A percentile compares a stretch with the other conserved stretches of the same genome.
Evolutionary conservation across 2,113 vertebrate genomes (phyloP).

Genomic region (Zosterops lateralis): DNA sequence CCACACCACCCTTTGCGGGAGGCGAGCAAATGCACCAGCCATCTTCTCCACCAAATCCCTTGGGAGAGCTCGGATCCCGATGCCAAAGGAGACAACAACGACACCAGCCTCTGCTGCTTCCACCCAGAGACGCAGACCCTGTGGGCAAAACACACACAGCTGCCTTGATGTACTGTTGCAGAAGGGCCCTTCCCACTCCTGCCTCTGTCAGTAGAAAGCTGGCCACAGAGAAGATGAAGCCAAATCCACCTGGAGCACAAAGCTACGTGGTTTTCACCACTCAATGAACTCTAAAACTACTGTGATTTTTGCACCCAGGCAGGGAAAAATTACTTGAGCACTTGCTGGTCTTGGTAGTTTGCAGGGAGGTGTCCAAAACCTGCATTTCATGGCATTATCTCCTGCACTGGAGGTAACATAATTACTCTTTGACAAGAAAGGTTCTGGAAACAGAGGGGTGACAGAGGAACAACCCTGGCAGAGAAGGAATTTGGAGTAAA

Average conservation of each 20-base stretch:
- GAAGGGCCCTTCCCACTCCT: neutral
- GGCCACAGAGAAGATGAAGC: neutral
- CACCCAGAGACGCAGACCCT: constrained; percentile 66
- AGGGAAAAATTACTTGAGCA: neutral
- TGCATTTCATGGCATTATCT: neutral
- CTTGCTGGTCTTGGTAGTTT: neutral
- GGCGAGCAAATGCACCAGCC: constrained; percentile 50
- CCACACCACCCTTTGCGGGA: constrained; percentile 62
- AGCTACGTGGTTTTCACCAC: neutral
- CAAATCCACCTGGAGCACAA: neutral
- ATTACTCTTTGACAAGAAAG: neutral
- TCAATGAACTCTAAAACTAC: accelerated
- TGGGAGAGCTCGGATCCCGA: constrained; percentile 53
- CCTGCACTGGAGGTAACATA: neutral
- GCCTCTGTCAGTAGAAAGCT: neutral
- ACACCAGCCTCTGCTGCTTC: constrained; percentile 57
- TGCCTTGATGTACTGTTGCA: neutral
- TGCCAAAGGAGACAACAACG: constrained; percentile 67
- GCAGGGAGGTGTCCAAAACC: neutral
- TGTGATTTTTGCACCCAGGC: neutral
- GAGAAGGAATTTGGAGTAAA: neutral
- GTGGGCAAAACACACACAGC: neutral
- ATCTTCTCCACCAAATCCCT: constrained; percentile 53
- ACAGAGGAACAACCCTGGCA: neutral
- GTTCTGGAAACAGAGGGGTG: neutral